Conservation (phyloP, 2,888 invertebrate species). For the Hemicrepidius hirtus region DNA sequence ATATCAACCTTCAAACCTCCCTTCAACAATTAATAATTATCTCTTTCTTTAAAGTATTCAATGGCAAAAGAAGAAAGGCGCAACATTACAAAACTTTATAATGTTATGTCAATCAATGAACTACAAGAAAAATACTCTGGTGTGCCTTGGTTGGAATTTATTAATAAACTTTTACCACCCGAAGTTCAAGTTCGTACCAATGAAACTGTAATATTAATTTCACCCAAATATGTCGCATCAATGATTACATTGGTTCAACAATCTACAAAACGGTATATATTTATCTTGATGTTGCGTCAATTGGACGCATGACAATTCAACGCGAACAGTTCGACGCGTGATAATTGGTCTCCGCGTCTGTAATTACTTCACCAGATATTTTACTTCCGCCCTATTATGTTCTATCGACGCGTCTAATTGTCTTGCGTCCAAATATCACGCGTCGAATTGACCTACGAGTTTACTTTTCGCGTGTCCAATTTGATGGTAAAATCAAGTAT, state of each 20-base stretch:
- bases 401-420: too few relatives aligned
- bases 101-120: constrained; percentile 73
- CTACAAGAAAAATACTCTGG: constrained; percentile 69
- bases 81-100: constrained; percentile 64
- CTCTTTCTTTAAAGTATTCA: constrained; percentile 57
- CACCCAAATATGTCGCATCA: constrained; percentile 70
- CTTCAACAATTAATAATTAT: too few relatives aligned
- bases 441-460: too few relatives aligned
- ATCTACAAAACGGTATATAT: constrained; percentile 56
- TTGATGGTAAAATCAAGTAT: not conserved
- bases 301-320: too few relatives aligned
- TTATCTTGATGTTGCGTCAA: too few relatives aligned
- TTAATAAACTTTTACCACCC: constrained; percentile 70
- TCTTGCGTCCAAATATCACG: too few relatives aligned
- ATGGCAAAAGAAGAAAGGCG: constrained; percentile 52
- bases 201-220: constrained; percentile 73
- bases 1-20: too few relatives aligned
- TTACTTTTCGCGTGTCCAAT: too few relatives aligned
- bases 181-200: constrained; percentile 62
- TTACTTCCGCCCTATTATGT: too few relatives aligned
- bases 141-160: constrained; percentile 71
- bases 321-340: too few relatives aligned
- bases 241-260: constrained; percentile 61
- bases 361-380: too few relatives aligned
- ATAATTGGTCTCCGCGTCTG: too few relatives aligned